These are phyloP conservation scores for Phalera bucephala DNA, from an alignment of 2,888 invertebrate species.

Conservation along the genomic window DNA sequence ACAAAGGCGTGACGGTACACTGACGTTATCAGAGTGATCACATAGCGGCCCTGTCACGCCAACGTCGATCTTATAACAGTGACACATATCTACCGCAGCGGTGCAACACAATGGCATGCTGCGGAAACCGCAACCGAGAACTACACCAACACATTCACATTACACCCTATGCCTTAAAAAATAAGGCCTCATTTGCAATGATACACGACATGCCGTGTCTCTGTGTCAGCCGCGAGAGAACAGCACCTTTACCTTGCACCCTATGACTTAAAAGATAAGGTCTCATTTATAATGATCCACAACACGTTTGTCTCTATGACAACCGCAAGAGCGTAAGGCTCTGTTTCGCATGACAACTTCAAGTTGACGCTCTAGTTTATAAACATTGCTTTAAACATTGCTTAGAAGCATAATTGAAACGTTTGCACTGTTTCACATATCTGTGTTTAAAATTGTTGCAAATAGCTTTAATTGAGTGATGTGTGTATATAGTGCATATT, in stretches of 20 bases:
- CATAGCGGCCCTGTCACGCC: constrained; percentile 19
- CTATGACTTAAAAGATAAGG: constrained; percentile 27
- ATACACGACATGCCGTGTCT: constrained; percentile 20
- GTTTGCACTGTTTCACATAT: constrained; percentile 34
- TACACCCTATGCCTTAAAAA: constrained; percentile 21
- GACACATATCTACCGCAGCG: constrained; percentile 59
- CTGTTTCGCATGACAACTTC: constrained; percentile 42
- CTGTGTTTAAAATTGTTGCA: constrained; percentile 6
- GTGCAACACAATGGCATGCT: constrained; percentile 62
- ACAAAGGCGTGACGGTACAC: constrained; percentile 15
- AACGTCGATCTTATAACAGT: constrained; percentile 52
- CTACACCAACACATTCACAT: constrained; percentile 19
- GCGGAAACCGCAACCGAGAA: constrained; percentile 53
- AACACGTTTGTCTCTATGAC: neutral
- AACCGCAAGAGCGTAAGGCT: constrained; percentile 42
- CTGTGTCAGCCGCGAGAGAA: constrained; percentile 35
- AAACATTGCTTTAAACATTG: constrained; percentile 43
- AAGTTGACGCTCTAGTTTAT: constrained; percentile 50
- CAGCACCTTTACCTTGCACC: constrained; percentile 23
- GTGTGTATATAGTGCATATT: constrained; percentile 17
- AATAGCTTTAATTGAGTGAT: constrained; percentile 17
- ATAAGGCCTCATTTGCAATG: constrained; percentile 26
- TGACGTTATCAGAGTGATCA: constrained; percentile 24
- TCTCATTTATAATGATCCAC: no score
- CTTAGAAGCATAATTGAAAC: constrained; percentile 42